These are phyloP conservation scores for Chaenogobius annularis DNA, from an alignment of 2,113 vertebrate genomes.

Conservation along the genomic window DNA sequence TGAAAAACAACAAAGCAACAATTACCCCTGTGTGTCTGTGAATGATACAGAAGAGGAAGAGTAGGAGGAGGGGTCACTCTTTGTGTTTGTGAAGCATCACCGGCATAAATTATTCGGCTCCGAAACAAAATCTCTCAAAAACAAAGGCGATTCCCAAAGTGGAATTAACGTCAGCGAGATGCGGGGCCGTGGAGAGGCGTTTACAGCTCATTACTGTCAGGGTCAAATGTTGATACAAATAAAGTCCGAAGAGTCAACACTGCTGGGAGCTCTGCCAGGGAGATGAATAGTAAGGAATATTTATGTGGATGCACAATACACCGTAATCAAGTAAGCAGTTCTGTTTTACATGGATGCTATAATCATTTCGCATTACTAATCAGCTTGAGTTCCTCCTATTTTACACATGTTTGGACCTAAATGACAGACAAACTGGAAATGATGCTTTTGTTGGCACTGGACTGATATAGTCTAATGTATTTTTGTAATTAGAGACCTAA, in stretches of 20 bases:
- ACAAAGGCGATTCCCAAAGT: constrained; percentile 48
- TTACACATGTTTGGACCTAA: too few species aligned
- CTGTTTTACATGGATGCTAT: background rate
- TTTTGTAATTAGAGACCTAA: too few species aligned
- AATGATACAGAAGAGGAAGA: constrained; percentile 47
- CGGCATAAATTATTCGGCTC: constrained; percentile 62
- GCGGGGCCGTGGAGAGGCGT: constrained; percentile 3
- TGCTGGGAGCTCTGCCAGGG: background rate
- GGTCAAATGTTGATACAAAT: constrained; percentile 17
- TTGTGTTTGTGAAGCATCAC: constrained; percentile 57
- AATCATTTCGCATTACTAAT: background rate
- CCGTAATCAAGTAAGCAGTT: background rate
- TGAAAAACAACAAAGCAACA: constrained; percentile 46
- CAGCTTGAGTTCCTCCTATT: too few species aligned
- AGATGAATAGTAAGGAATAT: background rate
- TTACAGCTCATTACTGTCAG: constrained; percentile 32
- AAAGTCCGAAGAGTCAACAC: background rate
- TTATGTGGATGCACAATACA: background rate
- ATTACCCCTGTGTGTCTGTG: constrained; percentile 53
- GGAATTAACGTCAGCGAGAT: constrained; percentile 51
- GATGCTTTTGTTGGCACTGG: background rate
- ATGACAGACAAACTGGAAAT: too few species aligned
- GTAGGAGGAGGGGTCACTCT: background rate
- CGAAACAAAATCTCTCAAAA: constrained; percentile 42
- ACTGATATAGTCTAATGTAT: too few species aligned